Base-by-base conservation (phyloP, 1,140 invertebrate species). In the Monomorium pharaonis region DNA sequence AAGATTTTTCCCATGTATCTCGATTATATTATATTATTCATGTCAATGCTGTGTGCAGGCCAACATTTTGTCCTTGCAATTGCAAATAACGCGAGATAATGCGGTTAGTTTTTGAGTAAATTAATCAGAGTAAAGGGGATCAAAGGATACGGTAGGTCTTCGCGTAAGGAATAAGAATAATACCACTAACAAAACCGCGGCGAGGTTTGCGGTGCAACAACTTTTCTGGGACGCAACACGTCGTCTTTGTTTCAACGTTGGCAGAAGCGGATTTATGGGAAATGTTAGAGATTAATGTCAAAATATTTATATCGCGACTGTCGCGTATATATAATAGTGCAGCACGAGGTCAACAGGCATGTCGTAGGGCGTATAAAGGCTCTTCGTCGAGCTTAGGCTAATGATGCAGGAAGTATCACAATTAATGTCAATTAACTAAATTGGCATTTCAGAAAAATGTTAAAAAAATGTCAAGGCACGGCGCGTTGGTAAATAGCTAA, bases 231-330 rank as follows among this genome's bases (percentile, higher is more conserved):
- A 12, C 54, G 24, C 5, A 37, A 44, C 42, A 44, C 16, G 10
- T 24, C 33, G 42, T 21, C 16, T 80, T n/a, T 65, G n/a, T n/a
- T 42, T 42, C 63, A 69, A 24, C n/a, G 6, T 7, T 44, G 21
- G 44, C 37, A 70, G 37, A 63, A 7, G 21, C 33, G 77, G 16
- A 80, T 72, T n/a, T 51, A 54, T 6, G 62, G 65, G 60, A 83
- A 83, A 83, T 83, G 78, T 83, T 72, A 72, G 74, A 74, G 67
- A 83, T 83, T 58, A 58, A 72, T 83, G 78, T 83, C 37, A 83
- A 58, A 83, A 72, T 83, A 83, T 83, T 83, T 74, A 83, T 83
- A 83, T 72, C 67, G 30, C n/a, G 33, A 70, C 21, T 56, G 7
- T 81, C 42, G 30, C 18, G 44, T 75, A 65, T 37, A 65, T 84